A percentile compares a stretch with the other conserved stretches of the same genome.
Evolutionary conservation across 92 coral and sea anemone genomes (phyloP).

Genomic region (Anthopleura xanthogrammica): DNA sequence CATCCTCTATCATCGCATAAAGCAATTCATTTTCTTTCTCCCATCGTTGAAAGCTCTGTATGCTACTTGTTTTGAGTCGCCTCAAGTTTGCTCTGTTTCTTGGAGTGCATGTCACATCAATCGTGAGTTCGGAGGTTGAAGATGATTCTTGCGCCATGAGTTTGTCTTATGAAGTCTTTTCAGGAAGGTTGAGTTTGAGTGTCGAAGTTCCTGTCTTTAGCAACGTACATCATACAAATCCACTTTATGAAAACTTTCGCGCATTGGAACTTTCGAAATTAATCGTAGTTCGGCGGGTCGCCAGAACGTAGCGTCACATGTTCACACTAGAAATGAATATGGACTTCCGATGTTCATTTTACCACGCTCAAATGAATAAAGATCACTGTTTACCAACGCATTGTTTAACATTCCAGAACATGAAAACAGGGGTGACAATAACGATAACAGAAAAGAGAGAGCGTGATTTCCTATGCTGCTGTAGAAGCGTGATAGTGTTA

Average conservation of each 20-base stretch:
- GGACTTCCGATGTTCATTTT: conserved; percentile 41
- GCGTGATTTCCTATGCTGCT: background rate
- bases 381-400: conserved; percentile 16
- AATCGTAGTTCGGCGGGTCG: background rate
- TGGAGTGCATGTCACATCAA: conserved; percentile 65
- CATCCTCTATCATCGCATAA: conserved; percentile 98
- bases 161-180: background rate
- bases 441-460: background rate
- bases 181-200: background rate
- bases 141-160: conserved; percentile 36
- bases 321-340: background rate
- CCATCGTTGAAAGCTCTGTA: conserved; percentile 93
- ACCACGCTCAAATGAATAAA: conserved; percentile 26
- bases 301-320: background rate
- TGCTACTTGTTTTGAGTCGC: conserved; percentile 90
- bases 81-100: conserved; percentile 93
- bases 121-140: conserved; percentile 37
- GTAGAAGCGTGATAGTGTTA: conserved; percentile 5
- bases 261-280: no score
- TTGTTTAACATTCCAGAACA: conserved; percentile 25
- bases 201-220: background rate
- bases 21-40: conserved; percentile 97
- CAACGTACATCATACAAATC: background rate
- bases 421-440: conserved; percentile 15
- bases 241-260: conserved; percentile 8